Base-by-base conservation (phyloP, 2,888 invertebrate species). In the Drosophila antonietae region DNA sequence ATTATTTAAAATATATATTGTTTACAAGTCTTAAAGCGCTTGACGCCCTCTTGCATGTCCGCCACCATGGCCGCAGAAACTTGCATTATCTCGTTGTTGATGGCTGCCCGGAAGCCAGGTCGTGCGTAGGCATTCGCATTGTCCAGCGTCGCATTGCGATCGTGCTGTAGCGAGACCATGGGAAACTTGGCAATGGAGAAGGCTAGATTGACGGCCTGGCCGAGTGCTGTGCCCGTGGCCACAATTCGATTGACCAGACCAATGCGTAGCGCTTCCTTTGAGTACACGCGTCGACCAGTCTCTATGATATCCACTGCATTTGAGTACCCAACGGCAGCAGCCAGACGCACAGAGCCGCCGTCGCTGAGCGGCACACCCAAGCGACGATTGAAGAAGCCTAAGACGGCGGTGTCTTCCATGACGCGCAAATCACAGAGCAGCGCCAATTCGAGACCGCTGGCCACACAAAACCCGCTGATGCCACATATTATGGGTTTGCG, bases 371-470 rank as follows among this genome's bases (percentile, higher is more conserved):
- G 98, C 10, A 98, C 95, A 39, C 98, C 98, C 93, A 97, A 97
- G 88, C 97, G 94, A 74, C 98, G 94, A 73, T 97, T 97, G 72
- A 96, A 95, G 73, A 97, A 96, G 15, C 98, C 98, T 68, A 93
- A 55, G 4, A 96, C 93, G 0, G 98, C 96, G 0, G 95, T 96
- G 44, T 97, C 96, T 90, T 99, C 98, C 84, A 97, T 95, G 0
- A 99, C 95, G 39, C 98, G 94, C 23, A 98, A 92, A 91, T 99
- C 99, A 93, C 98, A 98, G 92, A 98, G 95, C 6, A 98, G 92
- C 0, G 98, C 97, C 68, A 99, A 93, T 92, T 99, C 98, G 65
- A 99, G 94, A 0, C 98, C 99, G 73, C 95, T 96, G 0, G 97
- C 98, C 1, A 98, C 96, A 14, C 98, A 97, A 92, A 96, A 98